A percentile compares a stretch with the other conserved stretches of the same genome.
Evolutionary conservation across 2,888 invertebrate genomes (phyloP).

Genomic region (Cantharis flavilabris): DNA sequence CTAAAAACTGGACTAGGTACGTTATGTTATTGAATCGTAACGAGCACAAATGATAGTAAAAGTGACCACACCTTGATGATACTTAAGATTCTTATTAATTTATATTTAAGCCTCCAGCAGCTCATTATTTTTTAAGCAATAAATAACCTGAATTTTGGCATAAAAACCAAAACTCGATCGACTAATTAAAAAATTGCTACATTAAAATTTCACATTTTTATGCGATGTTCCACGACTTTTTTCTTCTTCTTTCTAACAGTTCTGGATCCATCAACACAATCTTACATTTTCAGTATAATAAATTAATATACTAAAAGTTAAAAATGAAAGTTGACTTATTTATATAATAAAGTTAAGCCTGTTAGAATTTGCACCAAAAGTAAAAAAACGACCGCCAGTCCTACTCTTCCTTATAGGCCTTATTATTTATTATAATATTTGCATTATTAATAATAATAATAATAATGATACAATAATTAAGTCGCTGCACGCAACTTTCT

Average conservation of each 20-base stretch:
- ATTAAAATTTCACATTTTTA: background rate
- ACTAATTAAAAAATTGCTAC: background rate
- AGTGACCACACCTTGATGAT: conserved; percentile 40
- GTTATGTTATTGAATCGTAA: conserved; percentile 11
- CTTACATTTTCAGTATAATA: background rate
- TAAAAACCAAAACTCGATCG: background rate
- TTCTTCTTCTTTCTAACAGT: background rate
- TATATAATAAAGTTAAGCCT: background rate
- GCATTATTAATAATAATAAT: background rate
- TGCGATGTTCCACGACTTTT: background rate
- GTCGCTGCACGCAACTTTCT: background rate
- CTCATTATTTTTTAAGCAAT: background rate
- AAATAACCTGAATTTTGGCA: background rate
- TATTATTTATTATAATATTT: background rate
- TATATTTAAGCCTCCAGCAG: background rate
- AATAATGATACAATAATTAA: background rate
- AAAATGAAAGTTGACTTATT: background rate
- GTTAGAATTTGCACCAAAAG: background rate
- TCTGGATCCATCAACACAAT: background rate
- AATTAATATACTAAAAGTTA: background rate
- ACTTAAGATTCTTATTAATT: conserved; percentile 6
- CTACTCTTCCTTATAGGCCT: background rate
- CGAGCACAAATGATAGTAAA: conserved; percentile 37
- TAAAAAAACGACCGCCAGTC: background rate
- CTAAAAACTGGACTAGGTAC: background rate